Percentiles rank a stretch among this genome's conserved stretches.
These are phyloP conservation scores for Lineus longissimus DNA, from an alignment of 1,140 invertebrate genomes.

Conservation along the genomic window DNA sequence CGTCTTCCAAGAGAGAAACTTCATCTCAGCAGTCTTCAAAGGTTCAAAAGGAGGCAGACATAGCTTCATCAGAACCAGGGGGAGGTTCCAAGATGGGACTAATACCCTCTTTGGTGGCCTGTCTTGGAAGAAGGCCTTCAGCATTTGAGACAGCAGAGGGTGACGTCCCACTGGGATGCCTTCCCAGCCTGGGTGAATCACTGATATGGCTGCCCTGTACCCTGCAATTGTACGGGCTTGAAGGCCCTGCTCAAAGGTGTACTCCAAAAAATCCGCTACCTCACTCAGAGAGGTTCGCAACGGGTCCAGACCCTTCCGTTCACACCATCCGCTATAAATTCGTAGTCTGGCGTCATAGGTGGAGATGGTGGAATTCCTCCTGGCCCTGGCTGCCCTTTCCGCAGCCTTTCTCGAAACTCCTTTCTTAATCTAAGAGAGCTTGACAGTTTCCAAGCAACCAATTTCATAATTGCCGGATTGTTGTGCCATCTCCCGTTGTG, in stretches of 20 bases:
- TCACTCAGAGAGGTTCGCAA: background rate
- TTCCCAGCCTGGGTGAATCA: background rate
- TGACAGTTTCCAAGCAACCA: conserved; percentile 12
- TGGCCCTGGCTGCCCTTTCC: background rate
- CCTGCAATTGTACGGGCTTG: background rate
- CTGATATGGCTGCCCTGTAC: background rate
- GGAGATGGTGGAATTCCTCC: background rate
- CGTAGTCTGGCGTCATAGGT: background rate
- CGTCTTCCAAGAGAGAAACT: conserved; percentile 17
- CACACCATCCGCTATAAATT: background rate
- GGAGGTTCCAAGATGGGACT: conserved; percentile 3
- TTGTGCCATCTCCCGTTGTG: conserved; percentile 1
- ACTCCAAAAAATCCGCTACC: background rate
- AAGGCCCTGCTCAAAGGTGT: background rate
- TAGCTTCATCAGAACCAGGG: conserved; percentile 18
- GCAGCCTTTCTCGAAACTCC: conserved; percentile 10
- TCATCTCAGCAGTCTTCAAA: conserved; percentile 7
- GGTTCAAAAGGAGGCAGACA: conserved; percentile 20
- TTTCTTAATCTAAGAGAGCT: background rate
- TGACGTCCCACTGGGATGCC: background rate
- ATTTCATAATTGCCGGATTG: conserved; percentile 18
- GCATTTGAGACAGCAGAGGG: background rate
- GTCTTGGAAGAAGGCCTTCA: background rate
- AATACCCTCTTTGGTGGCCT: background rate
- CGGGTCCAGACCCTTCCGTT: background rate